A percentile compares a stretch with the other conserved stretches of the same genome.
These are phyloP conservation scores for Drosophila prosaltans DNA, from an alignment of 1,140 invertebrate genomes.

Conservation along the genomic window DNA sequence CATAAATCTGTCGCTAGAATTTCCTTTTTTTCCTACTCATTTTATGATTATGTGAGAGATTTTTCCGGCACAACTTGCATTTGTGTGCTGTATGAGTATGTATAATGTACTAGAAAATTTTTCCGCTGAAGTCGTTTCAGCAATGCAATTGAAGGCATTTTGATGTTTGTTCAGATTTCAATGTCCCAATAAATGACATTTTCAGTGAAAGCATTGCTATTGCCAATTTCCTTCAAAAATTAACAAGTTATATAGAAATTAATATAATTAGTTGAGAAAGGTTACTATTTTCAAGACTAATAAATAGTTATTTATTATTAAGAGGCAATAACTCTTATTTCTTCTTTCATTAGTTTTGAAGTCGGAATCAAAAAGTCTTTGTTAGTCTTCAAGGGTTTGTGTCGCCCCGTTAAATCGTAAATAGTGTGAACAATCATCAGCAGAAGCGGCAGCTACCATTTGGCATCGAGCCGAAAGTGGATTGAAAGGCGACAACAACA, in stretches of 20 bases:
- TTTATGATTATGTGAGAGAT: conserved; percentile 83
- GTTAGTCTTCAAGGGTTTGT: conserved; percentile 66
- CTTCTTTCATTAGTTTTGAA: conserved; percentile 2
- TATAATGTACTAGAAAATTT: conserved; percentile 72
- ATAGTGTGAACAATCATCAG: conserved; percentile 67
- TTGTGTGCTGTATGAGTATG: conserved; percentile 39
- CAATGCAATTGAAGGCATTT: conserved; percentile 63
- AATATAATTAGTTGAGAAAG: not conserved
- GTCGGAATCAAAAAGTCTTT: not conserved
- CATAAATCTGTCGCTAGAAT: conserved; percentile 76
- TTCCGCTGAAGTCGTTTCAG: conserved; percentile 50
- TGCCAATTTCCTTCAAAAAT: not conserved
- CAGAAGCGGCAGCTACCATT: conserved; percentile 34
- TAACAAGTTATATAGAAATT: not conserved
- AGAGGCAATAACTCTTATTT: conserved; percentile 15
- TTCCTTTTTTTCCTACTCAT: conserved; percentile 72
- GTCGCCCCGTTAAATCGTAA: conserved; percentile 72
- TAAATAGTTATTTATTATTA: not conserved
- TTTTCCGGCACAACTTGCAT: conserved; percentile 66
- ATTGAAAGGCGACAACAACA: conserved; percentile 27
- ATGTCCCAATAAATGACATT: conserved; percentile 60
- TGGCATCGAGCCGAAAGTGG: conserved; percentile 43
- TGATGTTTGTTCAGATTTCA: conserved; percentile 68
- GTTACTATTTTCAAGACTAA: not conserved
- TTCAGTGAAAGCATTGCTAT: conserved; percentile 33